Conservation (phyloP, 1,140 invertebrate genomes). For the Sminthurides bifidus region DNA sequence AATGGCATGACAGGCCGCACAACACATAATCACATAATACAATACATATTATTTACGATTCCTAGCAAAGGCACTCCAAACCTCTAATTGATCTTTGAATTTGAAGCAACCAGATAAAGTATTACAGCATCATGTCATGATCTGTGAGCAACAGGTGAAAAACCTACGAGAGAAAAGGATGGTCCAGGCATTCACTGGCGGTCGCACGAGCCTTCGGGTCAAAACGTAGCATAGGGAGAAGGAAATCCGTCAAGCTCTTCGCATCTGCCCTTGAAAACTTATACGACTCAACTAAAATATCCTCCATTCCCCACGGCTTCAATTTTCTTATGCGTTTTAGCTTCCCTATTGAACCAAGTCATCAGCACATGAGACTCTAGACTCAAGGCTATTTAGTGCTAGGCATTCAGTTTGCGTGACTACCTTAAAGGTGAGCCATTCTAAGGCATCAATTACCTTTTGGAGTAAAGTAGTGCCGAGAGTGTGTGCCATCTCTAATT, state of each 20-base stretch:
- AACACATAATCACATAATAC: no score
- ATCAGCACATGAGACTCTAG: no score
- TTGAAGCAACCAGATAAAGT: no score
- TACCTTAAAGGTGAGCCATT: background rate
- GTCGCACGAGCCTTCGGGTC: constrained; percentile 82
- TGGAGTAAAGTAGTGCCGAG: constrained; percentile 84
- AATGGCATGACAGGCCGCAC: no score
- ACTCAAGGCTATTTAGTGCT: no score
- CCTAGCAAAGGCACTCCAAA: no score
- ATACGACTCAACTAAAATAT: constrained; percentile 92
- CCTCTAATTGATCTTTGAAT: no score
- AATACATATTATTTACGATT: no score
- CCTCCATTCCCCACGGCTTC: constrained; percentile 84
- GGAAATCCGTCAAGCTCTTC: constrained; percentile 77
- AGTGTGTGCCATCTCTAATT: constrained; percentile 80
- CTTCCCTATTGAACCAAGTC: constrained; percentile 40
- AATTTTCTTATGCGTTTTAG: constrained; percentile 80
- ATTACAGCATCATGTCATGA: no score
- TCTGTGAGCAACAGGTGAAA: no score
- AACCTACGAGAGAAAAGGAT: constrained; percentile 90
- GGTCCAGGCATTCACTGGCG: constrained; percentile 81
- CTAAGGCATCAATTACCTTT: constrained; percentile 45
- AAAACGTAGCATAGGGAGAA: constrained; percentile 88
- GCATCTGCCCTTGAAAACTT: constrained; percentile 78
- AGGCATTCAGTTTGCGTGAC: background rate